phyloP scores from a whole-genome alignment of 2,888 invertebrate genomes.

The Epinotia ramella region DNA sequence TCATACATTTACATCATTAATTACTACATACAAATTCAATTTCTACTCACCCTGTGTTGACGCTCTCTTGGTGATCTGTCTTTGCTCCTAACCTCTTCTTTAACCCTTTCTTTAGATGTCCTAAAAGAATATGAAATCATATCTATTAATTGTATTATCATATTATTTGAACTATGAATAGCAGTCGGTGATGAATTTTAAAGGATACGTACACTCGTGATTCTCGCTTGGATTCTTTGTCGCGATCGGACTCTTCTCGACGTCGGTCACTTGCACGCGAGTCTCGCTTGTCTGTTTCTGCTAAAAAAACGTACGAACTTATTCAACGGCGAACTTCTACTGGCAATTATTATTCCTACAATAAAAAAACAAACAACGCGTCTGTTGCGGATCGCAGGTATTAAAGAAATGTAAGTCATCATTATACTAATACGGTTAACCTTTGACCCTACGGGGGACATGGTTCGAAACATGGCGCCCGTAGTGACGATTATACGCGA shows the following conservation, averaged over 20 bases:
- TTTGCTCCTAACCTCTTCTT: conserved; percentile 86
- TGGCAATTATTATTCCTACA: background rate
- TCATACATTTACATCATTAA: background rate
- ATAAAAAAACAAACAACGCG: background rate
- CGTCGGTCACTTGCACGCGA: conserved; percentile 70
- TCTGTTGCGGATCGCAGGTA: background rate
- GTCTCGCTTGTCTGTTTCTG: conserved; percentile 75
- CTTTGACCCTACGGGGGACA: too few relatives aligned
- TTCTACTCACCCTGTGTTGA: conserved; percentile 70
- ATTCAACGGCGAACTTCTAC: background rate
- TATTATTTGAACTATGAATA: background rate
- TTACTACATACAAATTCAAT: background rate
- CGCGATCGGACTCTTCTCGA: conserved; percentile 75
- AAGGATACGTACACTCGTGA: conserved; percentile 69
- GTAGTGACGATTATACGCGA: too few relatives aligned
- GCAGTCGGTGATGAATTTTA: background rate
- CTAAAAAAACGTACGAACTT: conserved; percentile 42
- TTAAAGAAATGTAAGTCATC: too few relatives aligned
- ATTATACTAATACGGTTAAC: too few relatives aligned
- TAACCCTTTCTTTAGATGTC: conserved; percentile 85
- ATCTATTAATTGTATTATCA: background rate
- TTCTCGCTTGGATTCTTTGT: conserved; percentile 78
- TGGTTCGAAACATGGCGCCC: too few relatives aligned
- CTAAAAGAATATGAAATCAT: conserved; percentile 53
- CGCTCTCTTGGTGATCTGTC: conserved; percentile 83